Conservation (phyloP, 2,888 invertebrate genomes). For the Eupithecia vulgata region DNA sequence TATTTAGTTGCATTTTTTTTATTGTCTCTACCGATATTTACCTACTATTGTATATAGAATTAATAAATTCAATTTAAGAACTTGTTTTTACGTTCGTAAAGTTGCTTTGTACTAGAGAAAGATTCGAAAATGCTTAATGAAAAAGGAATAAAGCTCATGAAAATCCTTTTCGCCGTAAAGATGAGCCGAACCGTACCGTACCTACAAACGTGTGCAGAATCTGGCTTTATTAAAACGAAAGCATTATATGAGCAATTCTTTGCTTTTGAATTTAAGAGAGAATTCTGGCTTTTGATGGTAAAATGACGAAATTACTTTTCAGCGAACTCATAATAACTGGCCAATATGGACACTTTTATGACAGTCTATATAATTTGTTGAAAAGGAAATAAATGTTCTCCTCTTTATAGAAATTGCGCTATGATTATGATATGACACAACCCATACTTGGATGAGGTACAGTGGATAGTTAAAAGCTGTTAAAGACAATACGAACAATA, state of each 20-base stretch:
- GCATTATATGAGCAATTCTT: constrained; percentile 12
- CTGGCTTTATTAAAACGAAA: constrained; percentile 20
- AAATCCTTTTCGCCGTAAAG: constrained; percentile 27
- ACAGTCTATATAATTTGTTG: background rate
- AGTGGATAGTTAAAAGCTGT: background rate
- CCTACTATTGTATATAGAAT: background rate
- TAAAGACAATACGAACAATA: background rate
- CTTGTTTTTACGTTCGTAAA: background rate
- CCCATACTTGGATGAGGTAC: background rate
- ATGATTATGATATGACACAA: background rate
- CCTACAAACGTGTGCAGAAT: constrained; percentile 22
- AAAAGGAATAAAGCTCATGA: constrained; percentile 16
- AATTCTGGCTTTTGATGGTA: constrained; percentile 21
- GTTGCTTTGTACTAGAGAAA: background rate
- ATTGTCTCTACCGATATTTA: background rate
- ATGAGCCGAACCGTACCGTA: constrained; percentile 24
- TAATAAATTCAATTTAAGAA: background rate
- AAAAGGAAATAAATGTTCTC: background rate
- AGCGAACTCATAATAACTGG: constrained; percentile 15
- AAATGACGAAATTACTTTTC: constrained; percentile 20
- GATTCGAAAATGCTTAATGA: constrained; percentile 17
- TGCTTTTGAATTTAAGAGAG: constrained; percentile 15
- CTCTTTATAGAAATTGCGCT: background rate
- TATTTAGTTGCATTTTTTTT: background rate
- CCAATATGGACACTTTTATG: background rate